Evolutionary conservation across 2,797 vertebrate species (phyloP), one percentile per base, ranked within the genome.

Genomic region (Craterocephalus amniculus): DNA sequence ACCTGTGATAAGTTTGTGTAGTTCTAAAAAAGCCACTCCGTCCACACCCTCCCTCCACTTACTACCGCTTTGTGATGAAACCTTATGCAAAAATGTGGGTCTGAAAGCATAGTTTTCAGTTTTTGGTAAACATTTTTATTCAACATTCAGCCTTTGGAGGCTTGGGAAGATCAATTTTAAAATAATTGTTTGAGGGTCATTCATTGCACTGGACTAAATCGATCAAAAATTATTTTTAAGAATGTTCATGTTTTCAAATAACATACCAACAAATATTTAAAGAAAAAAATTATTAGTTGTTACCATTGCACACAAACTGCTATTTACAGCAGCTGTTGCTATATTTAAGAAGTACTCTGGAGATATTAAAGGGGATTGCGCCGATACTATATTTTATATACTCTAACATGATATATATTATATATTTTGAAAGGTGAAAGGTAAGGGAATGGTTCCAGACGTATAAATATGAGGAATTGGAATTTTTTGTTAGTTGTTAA

Each of bases 1-100:
- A 97, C 96, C 96, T 96, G 96, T 97, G 97, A 97, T 98, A 97
- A 97, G 96, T 98, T 97, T 97, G 97, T 99, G 97, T 96, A 95
- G 96, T 98, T 97, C 95, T 95, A 96, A 93, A 72, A 90, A 93
- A 94, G 94, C 95, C 94, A 91, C 93, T 95, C 92, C 93, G 91
- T 95, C 93, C 92, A 91, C 91, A 92, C 94, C 94, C 93, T 95
- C 93, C 94, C 94, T 94, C 94, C 95, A 94, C 94, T 95, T 93
- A 95, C 95, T 95, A 95, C 93, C 90, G 93, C 93, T 95, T 94
- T 94, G 94, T 93, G 93, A 95, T 94, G 91, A 93, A 94, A 95
- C 93, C 93, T 95, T 95, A 95, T 95, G 95, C 95, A 95, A 95
- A 95, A 93, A 94, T 92, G 93, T 95, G 93, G 93, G 94, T 95